Evolutionary conservation across 2,113 vertebrate species (phyloP), one percentile per base, ranked within the genome.

Genomic region (Oryzias javanicus): DNA sequence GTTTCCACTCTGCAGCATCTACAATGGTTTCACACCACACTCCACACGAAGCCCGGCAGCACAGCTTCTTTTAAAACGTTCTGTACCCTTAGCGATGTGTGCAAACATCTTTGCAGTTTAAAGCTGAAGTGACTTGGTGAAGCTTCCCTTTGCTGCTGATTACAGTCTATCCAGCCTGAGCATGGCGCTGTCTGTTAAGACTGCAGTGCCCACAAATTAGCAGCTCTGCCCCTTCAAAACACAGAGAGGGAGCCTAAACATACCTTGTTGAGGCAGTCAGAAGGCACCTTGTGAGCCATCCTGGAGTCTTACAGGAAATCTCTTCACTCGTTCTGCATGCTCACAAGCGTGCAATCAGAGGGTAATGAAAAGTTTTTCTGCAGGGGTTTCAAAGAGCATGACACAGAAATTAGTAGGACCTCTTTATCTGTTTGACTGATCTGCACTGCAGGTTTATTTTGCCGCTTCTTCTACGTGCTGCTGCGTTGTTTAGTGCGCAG

Each of bases 151-250:
- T 61, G 70, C 50, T 67, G 74, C 70, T 49, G 72, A 81, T 84
- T 80, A 80, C 67, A 79, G 72, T 63, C 60, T 58, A 58, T 29
- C 55, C 45, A 55, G 50, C 56, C 58, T 17, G 6, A 24, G 44
- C 53, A 71, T 1, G 22, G 60, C 55, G 64, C 72, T 55, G 42
- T 64, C 42, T 72, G 74, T 81, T 74, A 74, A 67, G 81, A 67
- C 77, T 81, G 70, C 70, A 73, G 79, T 78, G 59, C 51, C 75
- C 79, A 74, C 78, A 84, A 81, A 88, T 79, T 72, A 82, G 70
- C 81, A 72, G 70, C 60, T 84, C 65, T 64, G 60, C 44, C 63
- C 59, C 61, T 72, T 76, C 27, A 79, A 79, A 77, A 67, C 65
- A 72, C 76, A 73, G 57, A 59, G 73, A 69, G 42, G 59, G 67